Evolutionary conservation across 2,888 invertebrate genomes (phyloP).

Genomic region (Cynaeus angustus): DNA sequence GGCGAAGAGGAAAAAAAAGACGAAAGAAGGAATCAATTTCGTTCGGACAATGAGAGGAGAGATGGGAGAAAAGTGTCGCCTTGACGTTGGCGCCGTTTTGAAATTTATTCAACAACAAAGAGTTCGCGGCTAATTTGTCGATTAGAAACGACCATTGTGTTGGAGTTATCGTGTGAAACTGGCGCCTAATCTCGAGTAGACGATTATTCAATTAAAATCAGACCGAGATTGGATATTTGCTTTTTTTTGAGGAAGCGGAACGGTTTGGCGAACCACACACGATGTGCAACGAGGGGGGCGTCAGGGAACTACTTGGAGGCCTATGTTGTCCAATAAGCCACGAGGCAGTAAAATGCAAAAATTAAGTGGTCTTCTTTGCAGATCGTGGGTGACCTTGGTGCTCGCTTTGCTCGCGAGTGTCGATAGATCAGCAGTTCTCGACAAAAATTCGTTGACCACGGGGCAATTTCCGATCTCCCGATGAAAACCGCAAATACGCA

Average conservation of each 20-base stretch:
- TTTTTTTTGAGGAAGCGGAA: too few relatives aligned
- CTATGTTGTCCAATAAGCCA: too few relatives aligned
- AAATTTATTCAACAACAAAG: conserved; percentile 35
- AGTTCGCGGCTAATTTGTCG: conserved; percentile 44
- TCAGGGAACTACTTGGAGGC: too few relatives aligned
- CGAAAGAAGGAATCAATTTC: conserved; percentile 32
- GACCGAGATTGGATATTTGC: not conserved
- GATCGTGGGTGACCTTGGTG: too few relatives aligned
- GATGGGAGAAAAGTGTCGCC: not conserved
- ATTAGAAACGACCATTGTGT: conserved; percentile 46
- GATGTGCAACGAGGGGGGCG: not conserved
- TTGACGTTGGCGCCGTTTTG: conserved; percentile 35
- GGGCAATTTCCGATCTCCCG: too few relatives aligned
- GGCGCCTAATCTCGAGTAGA: conserved; percentile 39
- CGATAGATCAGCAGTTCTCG: too few relatives aligned
- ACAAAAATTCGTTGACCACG: too few relatives aligned
- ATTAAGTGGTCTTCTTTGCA: too few relatives aligned
- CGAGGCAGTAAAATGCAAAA: too few relatives aligned
- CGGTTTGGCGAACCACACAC: conserved; percentile 19
- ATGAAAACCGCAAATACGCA: too few relatives aligned
- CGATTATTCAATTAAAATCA: conserved; percentile 40
- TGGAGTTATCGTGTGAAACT: conserved; percentile 46
- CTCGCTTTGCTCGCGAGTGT: too few relatives aligned
- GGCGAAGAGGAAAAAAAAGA: conserved; percentile 6
- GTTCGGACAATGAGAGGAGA: conserved; percentile 14